Evolutionary conservation across 2,113 vertebrate species (phyloP).

Genomic region (Urocynchramus pylzowi): DNA sequence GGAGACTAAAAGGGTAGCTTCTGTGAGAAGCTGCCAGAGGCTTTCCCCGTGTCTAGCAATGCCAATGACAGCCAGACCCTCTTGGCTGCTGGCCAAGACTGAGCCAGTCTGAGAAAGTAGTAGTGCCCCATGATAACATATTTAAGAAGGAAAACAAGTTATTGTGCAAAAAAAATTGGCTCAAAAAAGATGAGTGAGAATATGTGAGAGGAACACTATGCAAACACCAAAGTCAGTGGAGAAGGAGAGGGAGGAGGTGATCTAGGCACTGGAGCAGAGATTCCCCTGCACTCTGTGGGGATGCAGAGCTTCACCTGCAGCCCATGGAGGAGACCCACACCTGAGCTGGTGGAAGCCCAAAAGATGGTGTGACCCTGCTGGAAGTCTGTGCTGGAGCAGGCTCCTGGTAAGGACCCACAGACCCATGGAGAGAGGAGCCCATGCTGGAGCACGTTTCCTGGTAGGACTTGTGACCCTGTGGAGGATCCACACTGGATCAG

Average conservation of each 20-base stretch:
- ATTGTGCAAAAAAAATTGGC: background rate
- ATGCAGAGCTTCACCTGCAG: background rate
- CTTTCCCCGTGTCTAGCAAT: background rate
- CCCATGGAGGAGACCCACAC: background rate
- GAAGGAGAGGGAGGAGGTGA: background rate
- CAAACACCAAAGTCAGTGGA: background rate
- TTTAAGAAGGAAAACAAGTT: background rate
- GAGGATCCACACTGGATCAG: background rate
- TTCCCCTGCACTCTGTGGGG: background rate
- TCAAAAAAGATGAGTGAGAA: background rate
- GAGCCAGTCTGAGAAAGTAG: background rate
- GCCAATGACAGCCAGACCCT: background rate
- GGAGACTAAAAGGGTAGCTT: background rate
- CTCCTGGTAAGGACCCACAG: background rate
- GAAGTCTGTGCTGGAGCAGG: background rate
- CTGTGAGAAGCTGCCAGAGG: background rate
- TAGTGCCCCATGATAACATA: background rate
- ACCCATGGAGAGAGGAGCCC: background rate
- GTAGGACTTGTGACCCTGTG: background rate
- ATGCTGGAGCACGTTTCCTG: background rate
- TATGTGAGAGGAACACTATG: background rate
- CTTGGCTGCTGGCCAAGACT: accelerated
- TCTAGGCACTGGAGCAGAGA: background rate
- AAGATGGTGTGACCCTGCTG: background rate
- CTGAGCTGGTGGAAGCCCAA: background rate